phyloP scores from a whole-genome alignment of 2,797 vertebrate species.

The Rhinichthys osculus region DNA sequence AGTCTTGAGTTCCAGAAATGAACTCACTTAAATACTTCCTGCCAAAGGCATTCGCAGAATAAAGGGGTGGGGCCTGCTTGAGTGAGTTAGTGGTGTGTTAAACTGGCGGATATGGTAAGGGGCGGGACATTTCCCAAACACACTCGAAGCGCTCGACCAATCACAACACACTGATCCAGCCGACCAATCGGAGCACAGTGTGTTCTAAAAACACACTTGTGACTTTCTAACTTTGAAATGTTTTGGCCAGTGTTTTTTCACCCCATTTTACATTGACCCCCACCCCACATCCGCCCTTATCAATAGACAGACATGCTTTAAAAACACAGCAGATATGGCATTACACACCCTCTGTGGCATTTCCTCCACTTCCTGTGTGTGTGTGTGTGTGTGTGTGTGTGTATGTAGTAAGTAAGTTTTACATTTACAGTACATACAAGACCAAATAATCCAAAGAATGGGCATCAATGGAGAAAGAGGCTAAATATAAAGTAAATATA shows the following conservation, averaged over 20 bases:
- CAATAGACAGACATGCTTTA: slow-evolving; percentile 65
- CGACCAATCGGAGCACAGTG: no score
- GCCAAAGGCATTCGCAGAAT: no score
- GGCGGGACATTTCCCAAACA: no score
- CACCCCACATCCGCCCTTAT: slow-evolving; percentile 59
- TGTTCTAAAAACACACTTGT: neutral
- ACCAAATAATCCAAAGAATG: neutral
- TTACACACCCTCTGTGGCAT: slow-evolving; percentile 80
- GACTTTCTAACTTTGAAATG: neutral
- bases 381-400: neutral
- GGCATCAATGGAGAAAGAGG: neutral
- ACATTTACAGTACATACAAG: neutral
- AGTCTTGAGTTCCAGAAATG: no score
- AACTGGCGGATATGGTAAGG: no score
- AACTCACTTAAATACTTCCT: no score
- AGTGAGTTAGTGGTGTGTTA: no score
- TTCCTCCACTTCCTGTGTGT: slow-evolving; percentile 71
- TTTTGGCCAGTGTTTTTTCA: slow-evolving; percentile 4
- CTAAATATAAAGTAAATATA: neutral
- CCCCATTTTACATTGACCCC: slow-evolving; percentile 28
- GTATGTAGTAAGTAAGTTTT: no score
- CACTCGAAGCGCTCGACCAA: no score
- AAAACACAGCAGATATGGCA: slow-evolving; percentile 74
- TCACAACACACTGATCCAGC: no score
- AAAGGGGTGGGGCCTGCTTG: no score